Base-by-base conservation (phyloP, 2,113 vertebrate genomes). In the Perca schrenkii region DNA sequence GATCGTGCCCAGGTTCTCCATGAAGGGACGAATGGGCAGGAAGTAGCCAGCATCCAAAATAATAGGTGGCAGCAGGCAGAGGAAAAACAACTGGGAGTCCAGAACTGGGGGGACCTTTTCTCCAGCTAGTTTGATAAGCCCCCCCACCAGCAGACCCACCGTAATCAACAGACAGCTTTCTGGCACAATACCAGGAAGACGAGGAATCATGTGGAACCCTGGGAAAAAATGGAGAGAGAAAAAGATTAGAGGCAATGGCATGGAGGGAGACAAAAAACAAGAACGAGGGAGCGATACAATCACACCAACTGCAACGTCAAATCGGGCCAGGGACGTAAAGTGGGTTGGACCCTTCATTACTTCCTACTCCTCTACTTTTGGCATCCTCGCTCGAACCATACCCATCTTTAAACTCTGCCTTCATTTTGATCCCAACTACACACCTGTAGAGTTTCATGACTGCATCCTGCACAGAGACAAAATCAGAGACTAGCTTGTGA, bases 1-100 rank as follows among this genome's bases (percentile, higher is more conserved):
- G 94, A 99, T 99, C 40, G 98, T 99, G 89, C 98, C 98, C 93
- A 99, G 76, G 94, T 99, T 99, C 93, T 99, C 98, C 0, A 97
- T 97, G 94, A 99, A 99, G 19, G 97, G 95, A n/a, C 98, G 96
- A 67, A 99, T 95, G 0, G 98, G 98, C 70, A 99, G 93, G 94
- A 99, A 99, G 90, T 99, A 99, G 90, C 98, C 98, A 0, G 98
- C 98, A 0, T 99, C 98, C 92, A 99, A 92, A 93, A 99, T 99
- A 94, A 99, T 99, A 88, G 98, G 98, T 0, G 98, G 98, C 10
- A 99, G 96, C 60, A 99, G 96, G 94, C 94, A 97, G 77, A 98
- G 95, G 95, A 99, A 99, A 94, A 99, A 99, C 85, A 97, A 87
- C 0, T 94, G 36, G 0, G 97, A 96, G 36, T 94, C 85, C 86